Percentiles rank a stretch among this genome's conserved stretches.
These are phyloP conservation scores for Phrynocephalus guinanensis DNA, from an alignment of 2,797 vertebrate genomes.

Conservation along the genomic window DNA sequence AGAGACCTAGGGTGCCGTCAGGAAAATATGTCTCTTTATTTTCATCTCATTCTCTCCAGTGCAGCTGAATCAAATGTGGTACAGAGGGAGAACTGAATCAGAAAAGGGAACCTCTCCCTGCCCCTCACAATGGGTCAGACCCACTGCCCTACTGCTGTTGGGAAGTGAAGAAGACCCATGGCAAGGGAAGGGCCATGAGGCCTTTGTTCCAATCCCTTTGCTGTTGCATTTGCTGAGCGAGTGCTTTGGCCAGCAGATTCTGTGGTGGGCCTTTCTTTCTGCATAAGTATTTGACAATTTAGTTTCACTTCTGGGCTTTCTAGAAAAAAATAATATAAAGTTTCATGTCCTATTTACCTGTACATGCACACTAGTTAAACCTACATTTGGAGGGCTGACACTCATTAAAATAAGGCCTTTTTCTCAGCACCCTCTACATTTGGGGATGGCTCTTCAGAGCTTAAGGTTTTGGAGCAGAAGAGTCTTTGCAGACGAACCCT, in stretches of 20 bases:
- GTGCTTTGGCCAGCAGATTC: background rate
- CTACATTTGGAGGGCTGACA: background rate
- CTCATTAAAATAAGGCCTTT: background rate
- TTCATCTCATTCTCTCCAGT: background rate
- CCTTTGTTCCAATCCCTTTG: background rate
- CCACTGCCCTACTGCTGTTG: no score
- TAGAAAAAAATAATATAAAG: background rate
- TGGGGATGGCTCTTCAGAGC: background rate
- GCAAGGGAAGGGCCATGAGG: background rate
- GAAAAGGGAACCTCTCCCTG: no score
- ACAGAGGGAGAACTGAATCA: background rate
- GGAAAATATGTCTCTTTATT: no score
- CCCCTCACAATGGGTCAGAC: no score
- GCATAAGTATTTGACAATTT: background rate
- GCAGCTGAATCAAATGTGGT: background rate
- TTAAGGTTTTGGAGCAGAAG: background rate
- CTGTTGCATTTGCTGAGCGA: background rate
- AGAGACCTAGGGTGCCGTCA: background rate
- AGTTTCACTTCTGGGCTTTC: background rate
- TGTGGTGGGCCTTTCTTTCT: background rate
- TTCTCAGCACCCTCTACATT: background rate
- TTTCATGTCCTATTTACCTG: background rate
- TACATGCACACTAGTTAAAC: background rate
- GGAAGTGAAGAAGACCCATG: background rate
- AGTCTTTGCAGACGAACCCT: no score